Base-by-base conservation (phyloP, 2,888 invertebrate species). In the Hecatera dysodea region DNA sequence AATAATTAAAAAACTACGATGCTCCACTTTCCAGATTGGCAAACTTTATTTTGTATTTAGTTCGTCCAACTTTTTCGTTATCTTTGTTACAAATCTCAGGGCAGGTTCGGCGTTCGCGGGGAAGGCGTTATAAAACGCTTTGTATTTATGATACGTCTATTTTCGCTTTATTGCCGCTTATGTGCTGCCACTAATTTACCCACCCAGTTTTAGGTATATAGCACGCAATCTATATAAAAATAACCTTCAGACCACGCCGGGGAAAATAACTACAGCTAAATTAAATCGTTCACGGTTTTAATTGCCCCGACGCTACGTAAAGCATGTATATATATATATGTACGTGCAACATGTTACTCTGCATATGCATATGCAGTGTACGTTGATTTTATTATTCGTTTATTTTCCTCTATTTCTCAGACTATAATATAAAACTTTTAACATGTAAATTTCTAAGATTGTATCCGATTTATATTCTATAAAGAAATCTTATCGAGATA, bases 141-240 rank as follows among this genome's bases (percentile, higher is more conserved):
- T 86, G 86, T 90, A 88, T 91, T 91, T 91, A 91, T 89, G 88
- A 90, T 90, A 90, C 90, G 86, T 89, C 90, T 89, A 91, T 91
- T 90, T 89, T 88, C 75, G 82, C 86, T 90, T 90, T 90, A 91
- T 90, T 87, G 80, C 90, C 86, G 86, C 87, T 89, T 88, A 87
- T 89, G 83, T 88, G 85, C 82, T 85, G 80, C 83, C 83, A 86
- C 89, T 89, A 88, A 90, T 90, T 89, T 86, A 86, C 83, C 84
- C 81, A 81, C 82, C 80, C 86, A 82, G 74, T 71, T 78, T 77
- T 65, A 78, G 81, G 79, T 87, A 87, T 86, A 87, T 86, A 88
- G 80, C 89, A 89, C 89, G 90, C 89, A 86, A 89, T 85, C 79
- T 86, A 85, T 83, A 85, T 85, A 75, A 88, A 84, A 86, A 86